phyloP scores from a whole-genome alignment of 1,140 invertebrate species.

The Hesperophylax magnus region DNA sequence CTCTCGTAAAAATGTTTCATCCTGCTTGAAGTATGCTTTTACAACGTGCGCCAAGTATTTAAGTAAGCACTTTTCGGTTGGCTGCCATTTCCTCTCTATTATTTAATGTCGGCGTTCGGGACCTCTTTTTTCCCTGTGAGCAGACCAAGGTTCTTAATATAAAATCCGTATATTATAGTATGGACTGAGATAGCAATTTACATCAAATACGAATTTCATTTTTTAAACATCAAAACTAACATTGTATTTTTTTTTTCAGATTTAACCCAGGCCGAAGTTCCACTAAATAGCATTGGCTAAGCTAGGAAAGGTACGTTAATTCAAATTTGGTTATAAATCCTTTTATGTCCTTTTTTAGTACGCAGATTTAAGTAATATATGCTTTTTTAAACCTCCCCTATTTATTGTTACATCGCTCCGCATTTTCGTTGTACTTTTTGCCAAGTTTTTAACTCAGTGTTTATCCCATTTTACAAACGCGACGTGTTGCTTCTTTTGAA shows the following conservation, averaged over 20 bases:
- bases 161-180: too few species aligned
- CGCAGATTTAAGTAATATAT: too few species aligned
- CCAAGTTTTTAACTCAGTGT: too few species aligned
- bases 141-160: not conserved
- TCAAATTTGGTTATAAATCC: not conserved
- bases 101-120: not conserved
- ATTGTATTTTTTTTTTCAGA: not conserved
- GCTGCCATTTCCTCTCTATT: conserved; percentile 17
- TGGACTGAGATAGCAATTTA: not conserved
- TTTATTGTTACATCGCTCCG: not conserved
- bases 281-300: not conserved
- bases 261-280: not conserved
- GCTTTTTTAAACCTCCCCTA: not conserved
- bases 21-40: too few species aligned
- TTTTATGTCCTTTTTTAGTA: too few species aligned
- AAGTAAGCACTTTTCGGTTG: conserved; percentile 8
- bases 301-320: not conserved
- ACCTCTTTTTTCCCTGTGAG: not conserved
- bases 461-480: too few species aligned
- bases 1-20: too few species aligned
- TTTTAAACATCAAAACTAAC: not conserved
- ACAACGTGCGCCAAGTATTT: not conserved
- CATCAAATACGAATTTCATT: not conserved
- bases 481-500: too few species aligned
- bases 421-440: not conserved